Percentiles rank a stretch among this genome's conserved stretches.
Evolutionary conservation across 2,113 vertebrate genomes (phyloP).

Genomic region (Aegithalos caudatus): DNA sequence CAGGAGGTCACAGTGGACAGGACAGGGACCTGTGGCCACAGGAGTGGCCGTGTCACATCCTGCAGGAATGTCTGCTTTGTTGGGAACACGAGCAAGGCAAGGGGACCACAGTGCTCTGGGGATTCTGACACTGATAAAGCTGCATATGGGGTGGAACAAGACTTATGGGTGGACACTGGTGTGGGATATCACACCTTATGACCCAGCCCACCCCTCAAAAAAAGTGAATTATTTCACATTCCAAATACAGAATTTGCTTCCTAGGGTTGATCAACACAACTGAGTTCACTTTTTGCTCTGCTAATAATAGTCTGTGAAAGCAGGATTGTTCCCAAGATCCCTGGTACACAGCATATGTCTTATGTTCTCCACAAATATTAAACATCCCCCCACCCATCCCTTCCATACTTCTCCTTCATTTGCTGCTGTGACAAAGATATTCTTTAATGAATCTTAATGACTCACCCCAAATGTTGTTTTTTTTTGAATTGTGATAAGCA

Average conservation of each 20-base stretch:
- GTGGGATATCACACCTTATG: background rate
- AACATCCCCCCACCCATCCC: background rate
- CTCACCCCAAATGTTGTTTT: slow-evolving; percentile 38
- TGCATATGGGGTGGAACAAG: background rate
- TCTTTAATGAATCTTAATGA: slow-evolving; percentile 52
- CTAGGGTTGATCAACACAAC: background rate
- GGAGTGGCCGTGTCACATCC: background rate
- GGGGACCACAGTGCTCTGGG: fast-evolving
- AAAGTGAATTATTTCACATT: background rate
- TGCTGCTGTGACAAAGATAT: slow-evolving; percentile 13
- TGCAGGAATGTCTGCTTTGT: background rate
- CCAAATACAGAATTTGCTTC: background rate
- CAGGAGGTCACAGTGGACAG: background rate
- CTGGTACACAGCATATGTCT: background rate
- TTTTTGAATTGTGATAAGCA: slow-evolving; percentile 41
- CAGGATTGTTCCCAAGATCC: background rate
- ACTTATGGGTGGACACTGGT: background rate
- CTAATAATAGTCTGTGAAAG: background rate
- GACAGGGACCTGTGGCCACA: background rate
- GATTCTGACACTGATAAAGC: background rate
- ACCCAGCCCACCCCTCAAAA: fast-evolving
- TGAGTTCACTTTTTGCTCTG: background rate
- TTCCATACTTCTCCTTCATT: slow-evolving; percentile 16
- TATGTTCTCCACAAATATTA: slow-evolving; percentile 13
- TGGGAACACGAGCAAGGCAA: background rate